Conservation (phyloP, 2,888 invertebrate species). For the Sphaerophoria taeniata region DNA sequence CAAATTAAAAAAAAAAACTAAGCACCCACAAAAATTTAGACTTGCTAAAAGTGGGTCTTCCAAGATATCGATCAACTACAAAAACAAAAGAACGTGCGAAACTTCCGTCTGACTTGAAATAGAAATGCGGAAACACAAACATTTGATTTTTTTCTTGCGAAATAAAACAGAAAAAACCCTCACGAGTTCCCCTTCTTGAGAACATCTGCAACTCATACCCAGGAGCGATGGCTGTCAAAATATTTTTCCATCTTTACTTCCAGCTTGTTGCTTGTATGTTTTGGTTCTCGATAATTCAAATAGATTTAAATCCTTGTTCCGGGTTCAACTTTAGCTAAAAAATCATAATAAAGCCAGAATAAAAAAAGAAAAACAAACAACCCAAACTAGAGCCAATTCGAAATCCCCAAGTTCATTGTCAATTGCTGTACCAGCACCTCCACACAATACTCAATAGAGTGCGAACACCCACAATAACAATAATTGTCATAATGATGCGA, state of each 20-base stretch:
- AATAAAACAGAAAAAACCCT: conserved; percentile 17
- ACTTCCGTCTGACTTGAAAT: conserved; percentile 48
- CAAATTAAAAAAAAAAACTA: no score
- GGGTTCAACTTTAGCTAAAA: conserved; percentile 21
- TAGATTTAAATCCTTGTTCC: conserved; percentile 38
- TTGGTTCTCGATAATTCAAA: conserved; percentile 27
- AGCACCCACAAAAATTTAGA: no score
- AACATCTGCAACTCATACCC: conserved; percentile 24
- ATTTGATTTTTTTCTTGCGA: conserved; percentile 1
- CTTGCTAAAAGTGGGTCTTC: no score
- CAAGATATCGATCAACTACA: no score
- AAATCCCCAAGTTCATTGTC: conserved; percentile 63
- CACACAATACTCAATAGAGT: neutral
- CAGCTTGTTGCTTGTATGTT: conserved; percentile 3
- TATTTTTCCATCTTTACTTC: neutral
- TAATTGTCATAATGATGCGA: conserved; percentile 18
- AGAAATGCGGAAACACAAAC: conserved; percentile 64
- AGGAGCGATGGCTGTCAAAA: conserved; percentile 28
- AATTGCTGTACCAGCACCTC: conserved; percentile 13
- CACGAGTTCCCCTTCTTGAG: conserved; percentile 44
- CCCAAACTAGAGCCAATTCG: neutral
- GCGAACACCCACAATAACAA: conserved; percentile 23
- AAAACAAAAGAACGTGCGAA: neutral
- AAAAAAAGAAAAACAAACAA: conserved; percentile 1
- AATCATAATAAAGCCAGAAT: neutral